Evolutionary conservation across 1,140 invertebrate genomes (phyloP), one percentile per base, ranked within the genome.

Genomic region (Zaprionus ghesquierei): DNA sequence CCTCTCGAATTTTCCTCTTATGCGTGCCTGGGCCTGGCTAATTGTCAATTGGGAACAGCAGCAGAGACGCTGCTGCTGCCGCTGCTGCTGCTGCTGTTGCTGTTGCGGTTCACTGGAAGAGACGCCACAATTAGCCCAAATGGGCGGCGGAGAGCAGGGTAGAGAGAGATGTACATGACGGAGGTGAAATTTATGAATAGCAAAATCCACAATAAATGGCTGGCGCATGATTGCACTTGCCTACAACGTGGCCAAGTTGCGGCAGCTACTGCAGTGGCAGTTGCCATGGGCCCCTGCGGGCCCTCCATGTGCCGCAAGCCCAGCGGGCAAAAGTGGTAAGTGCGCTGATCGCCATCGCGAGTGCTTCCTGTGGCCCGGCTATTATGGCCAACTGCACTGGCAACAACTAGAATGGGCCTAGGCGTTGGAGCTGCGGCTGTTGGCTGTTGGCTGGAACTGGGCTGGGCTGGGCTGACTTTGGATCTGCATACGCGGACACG

Each of bases 331-430:
- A n/a, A 55, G 41, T 79, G 62, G 72, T 80, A 86, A 87, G 79
- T 86, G 81, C 71, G 18, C 58, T 79, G 82, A 86, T 86, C 76
- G 79, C 82, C 82, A 89, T 86, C 82, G 82, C 82, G 75, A 86
- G 72, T 86, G 84, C 82, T 86, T 86, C 82, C 82, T 86, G 84
- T 82, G 63, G 22, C 55, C 18, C 15, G 56, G 53, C 73, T 76
- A 63, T 77, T 75, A 74, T 62, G 25, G 25, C 12, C 59, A 20
- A 46, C 41, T 46, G 18, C 38, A n/a, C n/a, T n/a, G n/a, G n/a
- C n/a, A 44, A 15, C 38, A 18, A 6, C n/a, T 10, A 44, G 38
- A 44, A 44, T 18, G 38, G 38, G 15, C 38, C 31, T 33, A n/a
- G n/a, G 33, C 13, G n/a, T 38, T 1, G 35, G 35, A 1, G 35